Percentiles rank a stretch among this genome's conserved stretches.
Conservation (phyloP, 1,140 invertebrate genomes). For the Teleopsis dalmanni region DNA sequence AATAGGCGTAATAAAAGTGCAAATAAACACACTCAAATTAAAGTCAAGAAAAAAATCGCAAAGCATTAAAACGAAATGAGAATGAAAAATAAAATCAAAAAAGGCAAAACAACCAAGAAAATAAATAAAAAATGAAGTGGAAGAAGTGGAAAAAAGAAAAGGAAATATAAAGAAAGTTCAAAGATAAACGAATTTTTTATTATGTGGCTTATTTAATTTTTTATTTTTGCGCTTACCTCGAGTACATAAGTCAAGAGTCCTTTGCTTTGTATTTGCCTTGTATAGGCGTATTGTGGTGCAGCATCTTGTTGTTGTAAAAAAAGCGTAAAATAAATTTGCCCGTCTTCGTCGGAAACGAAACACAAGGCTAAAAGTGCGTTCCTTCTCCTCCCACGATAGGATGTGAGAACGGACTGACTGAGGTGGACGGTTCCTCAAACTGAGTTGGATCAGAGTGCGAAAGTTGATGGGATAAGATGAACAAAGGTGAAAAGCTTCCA, state of each 20-base stretch:
- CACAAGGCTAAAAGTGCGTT: too few species aligned
- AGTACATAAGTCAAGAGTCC: neutral
- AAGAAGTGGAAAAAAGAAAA: neutral
- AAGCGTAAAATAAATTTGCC: too few species aligned
- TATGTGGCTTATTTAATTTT: neutral
- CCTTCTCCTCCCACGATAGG: too few species aligned
- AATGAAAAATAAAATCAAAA: neutral
- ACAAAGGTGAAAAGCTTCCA: too few species aligned
- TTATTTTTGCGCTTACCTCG: neutral
- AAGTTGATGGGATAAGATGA: too few species aligned
- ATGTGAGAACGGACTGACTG: too few species aligned
- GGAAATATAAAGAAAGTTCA: neutral
- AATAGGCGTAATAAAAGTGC: conserved; percentile 5
- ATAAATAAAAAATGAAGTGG: neutral
- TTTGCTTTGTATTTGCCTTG: neutral
- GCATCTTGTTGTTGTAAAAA: too few species aligned
- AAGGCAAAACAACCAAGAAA: neutral
- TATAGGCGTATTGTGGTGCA: too few species aligned
- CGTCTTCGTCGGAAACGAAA: too few species aligned
- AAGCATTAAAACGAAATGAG: neutral
- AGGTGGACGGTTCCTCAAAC: too few species aligned
- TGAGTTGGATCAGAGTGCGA: too few species aligned
- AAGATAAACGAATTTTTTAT: conserved; percentile 10
- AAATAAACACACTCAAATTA: conserved; percentile 1
- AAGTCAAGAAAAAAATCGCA: neutral